Evolutionary conservation across 2,797 vertebrate genomes (phyloP), one percentile per base, ranked within the genome.

Genomic region (Poecilia wingei): DNA sequence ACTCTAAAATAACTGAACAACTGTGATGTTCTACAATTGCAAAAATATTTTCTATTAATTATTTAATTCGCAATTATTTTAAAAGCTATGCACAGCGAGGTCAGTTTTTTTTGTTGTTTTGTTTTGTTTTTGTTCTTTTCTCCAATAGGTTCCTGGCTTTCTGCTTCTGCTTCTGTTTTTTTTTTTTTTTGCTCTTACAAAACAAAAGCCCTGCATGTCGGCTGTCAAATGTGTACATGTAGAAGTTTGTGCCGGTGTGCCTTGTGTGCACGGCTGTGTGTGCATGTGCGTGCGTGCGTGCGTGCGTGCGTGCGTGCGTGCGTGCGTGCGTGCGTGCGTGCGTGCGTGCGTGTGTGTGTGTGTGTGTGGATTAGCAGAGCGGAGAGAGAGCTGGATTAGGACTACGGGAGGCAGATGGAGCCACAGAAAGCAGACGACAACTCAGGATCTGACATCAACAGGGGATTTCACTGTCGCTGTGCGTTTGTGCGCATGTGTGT

Each of bases 401-500:
- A 91, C 82, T 71, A 78, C 31, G 0, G 75, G 78, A 82, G 86
- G 79, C 88, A 92, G 89, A 91, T 89, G 87, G 90, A 89, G 82
- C 75, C 79, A 83, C 82, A 84, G 85, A 80, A 84, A 86, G 83
- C 89, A 90, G 85, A 89, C 84, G 83, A 88, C 90, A 91, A 83
- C 80, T 91, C 83, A 88, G 92, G 88, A 92, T 86, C 82, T 88
- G 87, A 88, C 91, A 91, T 89, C 90, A 87, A 79, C 87, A 84
- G 82, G 84, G 86, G 87, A 91, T 90, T 91, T 87, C 53, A 59
- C 53, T 28, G 28, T 86, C 25, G 41, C 87, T 78, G 68, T 82
- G 76, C 80, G 81, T 73, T 68, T 72, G 53, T 91, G 91, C 80
- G 87, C 81, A 75, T 88, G 68, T 82, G 79, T 49, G 68, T 73